Evolutionary conservation across 2,797 vertebrate species (phyloP).

Genomic region (Ctenopoma kingsleyae): DNA sequence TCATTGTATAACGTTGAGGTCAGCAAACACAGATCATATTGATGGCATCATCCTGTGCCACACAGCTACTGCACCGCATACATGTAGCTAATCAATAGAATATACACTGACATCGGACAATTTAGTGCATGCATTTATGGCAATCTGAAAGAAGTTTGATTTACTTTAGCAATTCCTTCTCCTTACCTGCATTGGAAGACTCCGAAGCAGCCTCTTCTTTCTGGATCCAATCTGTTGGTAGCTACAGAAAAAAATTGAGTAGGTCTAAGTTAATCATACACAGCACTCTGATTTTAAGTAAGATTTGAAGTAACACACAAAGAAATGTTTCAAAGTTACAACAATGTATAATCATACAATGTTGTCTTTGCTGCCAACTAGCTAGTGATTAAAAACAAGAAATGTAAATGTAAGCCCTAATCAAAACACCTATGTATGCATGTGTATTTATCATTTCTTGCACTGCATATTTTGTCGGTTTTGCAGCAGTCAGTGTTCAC

Average conservation of each 20-base stretch:
- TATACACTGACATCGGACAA: too few relatives aligned
- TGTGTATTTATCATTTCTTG: neutral
- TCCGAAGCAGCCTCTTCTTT: constrained; percentile 88
- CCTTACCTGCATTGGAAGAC: constrained; percentile 86
- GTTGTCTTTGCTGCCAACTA: too few relatives aligned
- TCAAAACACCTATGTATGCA: neutral
- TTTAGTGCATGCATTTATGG: neutral
- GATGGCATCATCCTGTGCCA: neutral
- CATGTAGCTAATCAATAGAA: neutral
- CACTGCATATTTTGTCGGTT: neutral
- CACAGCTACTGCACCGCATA: neutral
- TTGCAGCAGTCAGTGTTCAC: neutral
- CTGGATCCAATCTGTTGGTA: constrained; percentile 92
- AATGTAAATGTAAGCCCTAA: too few relatives aligned
- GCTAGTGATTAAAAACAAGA: too few relatives aligned
- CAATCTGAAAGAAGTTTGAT: neutral
- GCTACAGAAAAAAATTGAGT: constrained; percentile 72
- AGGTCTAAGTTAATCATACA: neutral
- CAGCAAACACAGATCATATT: neutral
- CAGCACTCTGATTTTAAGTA: neutral
- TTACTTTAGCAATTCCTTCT: neutral
- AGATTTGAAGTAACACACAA: neutral
- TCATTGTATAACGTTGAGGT: neutral
- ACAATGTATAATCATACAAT: too few relatives aligned
- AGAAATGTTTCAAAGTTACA: neutral